Base-by-base conservation (phyloP, 2,113 vertebrate species). In the Entosphenus tridentatus region DNA sequence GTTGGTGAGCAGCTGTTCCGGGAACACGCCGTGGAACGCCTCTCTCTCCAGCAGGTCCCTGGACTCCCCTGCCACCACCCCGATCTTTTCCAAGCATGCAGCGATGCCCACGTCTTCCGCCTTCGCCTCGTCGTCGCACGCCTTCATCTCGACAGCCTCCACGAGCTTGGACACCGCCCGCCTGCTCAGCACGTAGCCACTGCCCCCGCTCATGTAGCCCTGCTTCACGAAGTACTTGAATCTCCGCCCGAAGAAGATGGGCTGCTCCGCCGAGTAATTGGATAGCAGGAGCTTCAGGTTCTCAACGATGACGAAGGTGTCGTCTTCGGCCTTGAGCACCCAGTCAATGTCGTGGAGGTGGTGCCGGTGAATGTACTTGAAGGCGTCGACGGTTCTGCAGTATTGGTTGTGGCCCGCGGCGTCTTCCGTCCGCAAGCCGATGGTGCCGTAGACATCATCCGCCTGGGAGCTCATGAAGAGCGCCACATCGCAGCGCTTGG, bases 151-250 rank as follows among this genome's bases (percentile, higher is more conserved):
- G 72, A 93, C 88, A 2, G 83, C 88, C 73, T 76, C 70, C 57
- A 87, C 73, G 72, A 86, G 91, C 71, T 85, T 82, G 72, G 78
- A 81, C 74, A 93, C 72, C 9, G 87, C 86, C 78, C 87, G 87
- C 74, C 82, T 87, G 74, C 88, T 91, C 55, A 93, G 80, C 68
- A 89, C 86, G 57, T 93, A 93, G 1, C 87, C 88, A 11, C 86
- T 87, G 68, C 88, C 88, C 67, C 88, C 87, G 58, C 86, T 88
- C 87, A 90, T 93, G 76, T 90, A 91, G 56, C 88, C 88, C 69
- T 91, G 86, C 13, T 77, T 81, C 69, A 89, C 73, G 1, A 82
- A 88, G 69, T 85, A 86, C 55, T 76, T 76, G 75, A 89, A 93
- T 69, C 83, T 79, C 70, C 86, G 81, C 59, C 88, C 88, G 10